These are phyloP conservation scores for Cyprinodon diabolis DNA, from an alignment of 2,797 vertebrate genomes.

Conservation along the genomic window DNA sequence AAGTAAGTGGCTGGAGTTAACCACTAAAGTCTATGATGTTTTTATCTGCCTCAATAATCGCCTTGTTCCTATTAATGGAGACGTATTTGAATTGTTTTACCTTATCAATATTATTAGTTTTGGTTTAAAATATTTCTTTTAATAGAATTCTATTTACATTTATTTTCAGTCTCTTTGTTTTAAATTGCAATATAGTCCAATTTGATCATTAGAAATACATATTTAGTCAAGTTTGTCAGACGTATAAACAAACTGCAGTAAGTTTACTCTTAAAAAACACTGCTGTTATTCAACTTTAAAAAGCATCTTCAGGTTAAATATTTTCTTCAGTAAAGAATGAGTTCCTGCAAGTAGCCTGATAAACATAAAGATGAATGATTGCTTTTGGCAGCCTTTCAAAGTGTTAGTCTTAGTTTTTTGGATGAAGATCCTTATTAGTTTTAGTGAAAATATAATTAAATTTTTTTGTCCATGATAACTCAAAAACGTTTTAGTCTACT, in stretches of 20 bases:
- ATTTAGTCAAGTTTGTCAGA: background rate
- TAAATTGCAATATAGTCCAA: background rate
- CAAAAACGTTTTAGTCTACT: too few relatives aligned
- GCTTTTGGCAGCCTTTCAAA: too few relatives aligned
- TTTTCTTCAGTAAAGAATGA: background rate
- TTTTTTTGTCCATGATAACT: too few relatives aligned
- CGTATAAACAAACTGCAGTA: slow-evolving; percentile 1
- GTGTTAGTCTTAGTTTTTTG: too few relatives aligned
- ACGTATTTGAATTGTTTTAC: background rate
- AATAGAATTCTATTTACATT: too few relatives aligned
- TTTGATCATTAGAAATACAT: background rate
- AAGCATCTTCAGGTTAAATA: background rate
- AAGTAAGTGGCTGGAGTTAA: slow-evolving; percentile 67
- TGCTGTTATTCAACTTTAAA: background rate
- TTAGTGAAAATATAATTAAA: too few relatives aligned
- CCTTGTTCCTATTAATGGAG: slow-evolving; percentile 5
- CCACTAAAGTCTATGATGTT: slow-evolving; percentile 52
- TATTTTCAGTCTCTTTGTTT: too few relatives aligned
- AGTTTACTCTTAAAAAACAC: background rate
- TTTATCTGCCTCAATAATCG: slow-evolving; percentile 8
- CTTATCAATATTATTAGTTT: background rate
- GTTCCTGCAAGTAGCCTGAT: slow-evolving; percentile 3
- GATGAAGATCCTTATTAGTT: too few relatives aligned
- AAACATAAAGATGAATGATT: slow-evolving; percentile 18
- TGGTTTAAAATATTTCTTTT: background rate